These are phyloP conservation scores for Labeo catla DNA, from an alignment of 2,113 vertebrate genomes.

Conservation along the genomic window DNA sequence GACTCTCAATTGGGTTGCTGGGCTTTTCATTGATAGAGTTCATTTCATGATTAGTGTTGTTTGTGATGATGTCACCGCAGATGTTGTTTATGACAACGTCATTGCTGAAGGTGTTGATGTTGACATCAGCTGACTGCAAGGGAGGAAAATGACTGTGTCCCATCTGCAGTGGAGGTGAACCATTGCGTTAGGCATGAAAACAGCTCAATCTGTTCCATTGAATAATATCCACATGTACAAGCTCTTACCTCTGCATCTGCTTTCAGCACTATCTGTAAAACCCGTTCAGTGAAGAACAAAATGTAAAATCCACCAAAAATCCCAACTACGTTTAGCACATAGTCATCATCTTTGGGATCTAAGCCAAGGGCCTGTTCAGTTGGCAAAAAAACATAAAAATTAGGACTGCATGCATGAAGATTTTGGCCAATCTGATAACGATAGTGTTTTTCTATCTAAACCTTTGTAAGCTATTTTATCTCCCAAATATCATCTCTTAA, in stretches of 20 bases:
- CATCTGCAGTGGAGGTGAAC: conserved; percentile 68
- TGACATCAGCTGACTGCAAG: conserved; percentile 47
- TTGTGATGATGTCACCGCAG: conserved; percentile 59
- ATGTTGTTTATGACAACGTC: conserved; percentile 55
- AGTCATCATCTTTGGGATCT: conserved; percentile 89
- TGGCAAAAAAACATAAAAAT: conserved; percentile 22
- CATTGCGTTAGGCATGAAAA: neutral
- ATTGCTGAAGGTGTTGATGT: conserved; percentile 56
- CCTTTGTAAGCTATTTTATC: neutral
- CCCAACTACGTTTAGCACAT: conserved; percentile 85
- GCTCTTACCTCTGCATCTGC: conserved; percentile 81
- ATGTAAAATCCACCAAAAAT: conserved; percentile 96
- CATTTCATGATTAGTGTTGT: conserved; percentile 49
- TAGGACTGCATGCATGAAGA: conserved; percentile 48
- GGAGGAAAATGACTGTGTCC: conserved; percentile 76
- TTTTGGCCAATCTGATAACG: neutral
- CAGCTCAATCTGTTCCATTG: neutral
- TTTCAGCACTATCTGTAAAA: conserved; percentile 85
- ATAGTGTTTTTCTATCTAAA: conserved; percentile 36
- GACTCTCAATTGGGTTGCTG: neutral
- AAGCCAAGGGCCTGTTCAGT: conserved; percentile 91
- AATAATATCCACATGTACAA: neutral
- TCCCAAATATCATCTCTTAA: neutral
- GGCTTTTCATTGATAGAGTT: conserved; percentile 58
- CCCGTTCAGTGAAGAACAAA: conserved; percentile 89